Base-by-base conservation (phyloP, 1,140 invertebrate genomes). In the Orius laevigatus region DNA sequence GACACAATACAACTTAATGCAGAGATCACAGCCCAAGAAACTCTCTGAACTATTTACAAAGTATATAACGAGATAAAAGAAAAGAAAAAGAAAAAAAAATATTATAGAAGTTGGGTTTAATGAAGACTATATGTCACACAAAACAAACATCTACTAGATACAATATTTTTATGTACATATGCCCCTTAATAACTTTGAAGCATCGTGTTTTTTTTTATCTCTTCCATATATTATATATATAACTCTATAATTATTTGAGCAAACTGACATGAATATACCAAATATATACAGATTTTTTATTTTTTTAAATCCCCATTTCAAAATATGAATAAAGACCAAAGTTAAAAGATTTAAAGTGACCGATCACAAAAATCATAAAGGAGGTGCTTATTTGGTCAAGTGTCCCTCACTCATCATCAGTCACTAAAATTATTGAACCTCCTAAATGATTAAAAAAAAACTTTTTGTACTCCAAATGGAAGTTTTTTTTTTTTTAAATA, bases 1-100 rank as follows among this genome's bases (percentile, higher is more conserved):
- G 55, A 56, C 54, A 56, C 51, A 55, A 55, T 56, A 56, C 51
- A 57, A 57, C 56, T 55, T 57, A 57, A 57, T 57, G 56, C 56
- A 57, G 56, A 57, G 56, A 57, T 57, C 56, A 57, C 56, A 57
- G 56, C 56, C 56, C 54, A 55, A 53, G 54, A 57, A 57, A 56
- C 53, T 56, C 51, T 55, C 53, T 57, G 53, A 57, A 57, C 50
- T 57, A 57, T 57, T 55, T 57, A 57, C 56, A 57, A 55, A 56
- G 53, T 56, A 49, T 54, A 36, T 52, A 55, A 56, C 49, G 41
- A 55, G 53, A 55, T 53, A 55, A 56, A 56, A 55, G 55, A 55
- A 47, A 55, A 53, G 53, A 52, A 50, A 52, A 47, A 54, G 50
- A 56, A 51, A 46, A 46, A 54, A 56, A 54, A 53, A 52, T 43